Evolutionary conservation across 2,888 invertebrate genomes (phyloP).

Genomic region (Eumerus sabulonum): DNA sequence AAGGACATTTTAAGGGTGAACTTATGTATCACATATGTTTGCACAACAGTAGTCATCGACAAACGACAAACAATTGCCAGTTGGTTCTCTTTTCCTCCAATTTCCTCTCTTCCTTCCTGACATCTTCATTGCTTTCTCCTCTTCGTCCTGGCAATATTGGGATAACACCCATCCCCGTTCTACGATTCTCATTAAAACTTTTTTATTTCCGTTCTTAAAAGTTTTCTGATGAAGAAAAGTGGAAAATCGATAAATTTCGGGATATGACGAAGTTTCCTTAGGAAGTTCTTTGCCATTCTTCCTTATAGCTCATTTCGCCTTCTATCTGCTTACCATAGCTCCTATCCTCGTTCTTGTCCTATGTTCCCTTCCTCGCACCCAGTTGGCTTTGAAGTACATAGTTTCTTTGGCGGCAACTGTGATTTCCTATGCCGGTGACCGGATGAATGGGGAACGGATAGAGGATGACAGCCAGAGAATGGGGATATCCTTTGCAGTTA

Average conservation of each 20-base stretch:
- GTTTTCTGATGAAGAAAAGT: constrained; percentile 21
- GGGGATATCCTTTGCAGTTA: constrained; percentile 59
- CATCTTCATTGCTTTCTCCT: constrained; percentile 9
- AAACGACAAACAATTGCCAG: constrained; percentile 51
- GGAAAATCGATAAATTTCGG: constrained; percentile 66
- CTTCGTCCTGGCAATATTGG: too few species aligned
- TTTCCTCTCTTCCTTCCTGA: constrained; percentile 17
- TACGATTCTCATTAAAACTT: constrained; percentile 40
- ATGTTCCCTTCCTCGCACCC: constrained; percentile 8
- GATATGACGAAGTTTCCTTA: constrained; percentile 49
- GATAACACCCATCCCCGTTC: too few species aligned
- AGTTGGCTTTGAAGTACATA: constrained; percentile 20
- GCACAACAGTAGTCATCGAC: background rate
- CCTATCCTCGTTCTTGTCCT: constrained; percentile 4
- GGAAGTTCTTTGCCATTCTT: constrained; percentile 17
- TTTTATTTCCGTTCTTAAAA: constrained; percentile 27
- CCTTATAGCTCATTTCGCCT: constrained; percentile 14
- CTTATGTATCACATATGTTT: constrained; percentile 20
- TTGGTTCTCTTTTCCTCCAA: too few species aligned
- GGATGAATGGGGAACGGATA: constrained; percentile 1
- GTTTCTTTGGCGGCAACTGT: constrained; percentile 49
- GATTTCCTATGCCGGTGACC: background rate
- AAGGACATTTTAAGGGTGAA: constrained; percentile 65
- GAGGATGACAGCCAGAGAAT: background rate
- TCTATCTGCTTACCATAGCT: constrained; percentile 20